These are phyloP conservation scores for Rhogogaster chlorosoma DNA, from an alignment of 2,888 invertebrate genomes.

Conservation along the genomic window DNA sequence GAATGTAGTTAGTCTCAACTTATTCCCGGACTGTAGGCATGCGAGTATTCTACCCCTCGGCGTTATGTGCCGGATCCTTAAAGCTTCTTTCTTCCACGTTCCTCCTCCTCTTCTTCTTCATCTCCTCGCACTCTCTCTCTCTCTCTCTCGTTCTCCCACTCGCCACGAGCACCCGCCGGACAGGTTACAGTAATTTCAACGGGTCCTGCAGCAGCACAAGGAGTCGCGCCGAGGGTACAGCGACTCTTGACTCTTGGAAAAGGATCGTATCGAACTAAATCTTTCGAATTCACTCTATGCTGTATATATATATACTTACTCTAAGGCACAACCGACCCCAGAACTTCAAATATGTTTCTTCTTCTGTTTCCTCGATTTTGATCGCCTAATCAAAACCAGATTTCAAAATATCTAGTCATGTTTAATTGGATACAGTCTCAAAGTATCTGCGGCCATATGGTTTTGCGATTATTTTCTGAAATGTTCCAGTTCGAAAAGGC, in stretches of 20 bases:
- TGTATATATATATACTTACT: background rate
- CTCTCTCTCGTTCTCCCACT: conserved; percentile 25
- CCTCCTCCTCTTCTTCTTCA: background rate
- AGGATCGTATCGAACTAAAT: conserved; percentile 17
- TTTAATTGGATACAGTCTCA: background rate
- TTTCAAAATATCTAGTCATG: too few relatives aligned
- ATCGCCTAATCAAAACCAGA: background rate
- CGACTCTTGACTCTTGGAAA: conserved; percentile 27
- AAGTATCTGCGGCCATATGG: background rate
- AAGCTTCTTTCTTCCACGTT: background rate
- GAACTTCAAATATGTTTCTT: background rate
- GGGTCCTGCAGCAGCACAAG: conserved; percentile 21
- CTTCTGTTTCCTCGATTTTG: background rate
- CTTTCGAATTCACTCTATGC: background rate
- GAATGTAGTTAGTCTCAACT: background rate
- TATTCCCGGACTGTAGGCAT: background rate
- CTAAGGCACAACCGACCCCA: background rate
- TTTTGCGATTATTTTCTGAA: background rate
- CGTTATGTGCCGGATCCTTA: conserved; percentile 22
- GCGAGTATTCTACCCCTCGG: conserved; percentile 18
- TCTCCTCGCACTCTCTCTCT: background rate
- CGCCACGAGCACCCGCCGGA: conserved; percentile 34
- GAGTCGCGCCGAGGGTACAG: background rate
- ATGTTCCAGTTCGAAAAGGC: background rate
- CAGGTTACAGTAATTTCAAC: conserved; percentile 43